These are phyloP conservation scores for Zeugodacus cucurbitae DNA, from an alignment of 1,140 invertebrate genomes.

Conservation along the genomic window DNA sequence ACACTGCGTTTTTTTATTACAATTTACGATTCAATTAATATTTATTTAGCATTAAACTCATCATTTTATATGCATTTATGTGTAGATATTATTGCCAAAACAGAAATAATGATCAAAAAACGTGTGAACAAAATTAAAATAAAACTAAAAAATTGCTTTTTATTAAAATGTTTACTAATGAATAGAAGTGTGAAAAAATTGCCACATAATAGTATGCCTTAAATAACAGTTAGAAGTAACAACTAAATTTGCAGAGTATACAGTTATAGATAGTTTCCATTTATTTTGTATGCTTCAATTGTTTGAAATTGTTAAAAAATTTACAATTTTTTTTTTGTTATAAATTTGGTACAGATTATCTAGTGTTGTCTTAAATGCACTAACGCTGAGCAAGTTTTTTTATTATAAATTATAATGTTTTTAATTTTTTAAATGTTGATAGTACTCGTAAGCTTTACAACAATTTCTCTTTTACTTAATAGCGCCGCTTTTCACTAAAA, in stretches of 20 bases:
- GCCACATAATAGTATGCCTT: background rate
- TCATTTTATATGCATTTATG: background rate
- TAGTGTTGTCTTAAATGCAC: background rate
- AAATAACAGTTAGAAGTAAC: background rate
- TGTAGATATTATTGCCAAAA: conserved; percentile 12
- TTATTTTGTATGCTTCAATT: background rate
- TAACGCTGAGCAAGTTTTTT: background rate
- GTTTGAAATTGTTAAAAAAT: background rate
- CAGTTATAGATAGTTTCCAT: background rate
- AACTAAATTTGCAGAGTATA: background rate
- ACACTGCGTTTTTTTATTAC: conserved; percentile 9
- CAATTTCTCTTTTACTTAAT: background rate
- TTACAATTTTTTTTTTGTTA: too few relatives aligned
- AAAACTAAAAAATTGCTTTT: background rate
- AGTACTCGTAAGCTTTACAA: background rate
- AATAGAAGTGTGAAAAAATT: background rate
- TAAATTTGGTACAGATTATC: too few relatives aligned
- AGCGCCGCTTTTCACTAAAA: background rate
- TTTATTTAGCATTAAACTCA: conserved; percentile 21
- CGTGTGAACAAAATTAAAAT: background rate
- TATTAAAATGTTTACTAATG: background rate
- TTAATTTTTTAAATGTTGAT: too few relatives aligned
- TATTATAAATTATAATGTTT: background rate
- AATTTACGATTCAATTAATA: conserved; percentile 39
- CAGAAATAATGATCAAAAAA: conserved; percentile 12